These are phyloP conservation scores for Drepana arcuata DNA, from an alignment of 1,140 invertebrate species.

Conservation along the genomic window DNA sequence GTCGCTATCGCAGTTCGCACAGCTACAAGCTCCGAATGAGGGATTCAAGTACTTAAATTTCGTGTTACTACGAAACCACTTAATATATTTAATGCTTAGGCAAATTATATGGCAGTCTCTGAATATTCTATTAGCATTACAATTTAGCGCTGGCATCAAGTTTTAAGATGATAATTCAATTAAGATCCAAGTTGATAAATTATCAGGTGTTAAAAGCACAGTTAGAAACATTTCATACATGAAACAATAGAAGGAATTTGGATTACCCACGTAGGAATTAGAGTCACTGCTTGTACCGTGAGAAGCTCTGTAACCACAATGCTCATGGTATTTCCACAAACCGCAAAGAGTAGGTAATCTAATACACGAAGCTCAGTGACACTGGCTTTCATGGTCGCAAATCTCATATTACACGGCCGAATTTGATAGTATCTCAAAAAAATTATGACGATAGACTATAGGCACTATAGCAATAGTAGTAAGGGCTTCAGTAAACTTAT, in stretches of 20 bases:
- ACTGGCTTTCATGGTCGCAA: constrained; percentile 58
- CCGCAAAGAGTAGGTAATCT: constrained; percentile 65
- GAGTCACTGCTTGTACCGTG: constrained; percentile 38
- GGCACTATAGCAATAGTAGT: constrained; percentile 24
- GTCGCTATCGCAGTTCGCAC: no score
- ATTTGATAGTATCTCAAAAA: constrained; percentile 17
- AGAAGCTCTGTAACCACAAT: constrained; percentile 57
- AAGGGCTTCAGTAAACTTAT: constrained; percentile 13
- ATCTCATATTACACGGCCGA: constrained; percentile 55
- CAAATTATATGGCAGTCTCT: no score
- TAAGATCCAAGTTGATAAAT: no score
- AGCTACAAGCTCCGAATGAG: no score
- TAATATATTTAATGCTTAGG: no score
- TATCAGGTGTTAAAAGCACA: no score
- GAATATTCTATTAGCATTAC: no score
- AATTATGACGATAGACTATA: constrained; percentile 18
- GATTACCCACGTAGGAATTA: constrained; percentile 30
- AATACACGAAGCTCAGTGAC: constrained; percentile 67
- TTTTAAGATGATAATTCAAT: no score
- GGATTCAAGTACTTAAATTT: no score
- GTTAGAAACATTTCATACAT: constrained; percentile 12
- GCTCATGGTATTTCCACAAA: constrained; percentile 57
- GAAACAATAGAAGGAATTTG: constrained; percentile 25
- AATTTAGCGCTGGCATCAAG: no score
- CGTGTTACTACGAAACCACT: no score